Conservation (phyloP, 2,113 vertebrate species). For the Psephotus haematonotus region DNA sequence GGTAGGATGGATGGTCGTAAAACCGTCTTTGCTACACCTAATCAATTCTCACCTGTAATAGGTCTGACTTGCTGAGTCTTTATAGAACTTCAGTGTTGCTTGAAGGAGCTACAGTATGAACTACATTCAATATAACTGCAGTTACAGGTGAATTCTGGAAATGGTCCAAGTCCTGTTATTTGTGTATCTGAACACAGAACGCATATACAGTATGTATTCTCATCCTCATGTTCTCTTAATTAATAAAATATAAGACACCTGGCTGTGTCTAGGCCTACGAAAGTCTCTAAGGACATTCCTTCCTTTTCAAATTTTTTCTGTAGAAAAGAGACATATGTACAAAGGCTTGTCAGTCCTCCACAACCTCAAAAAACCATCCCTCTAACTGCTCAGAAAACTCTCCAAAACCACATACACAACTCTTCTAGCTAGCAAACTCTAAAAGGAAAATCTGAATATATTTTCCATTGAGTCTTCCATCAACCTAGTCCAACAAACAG, state of each 20-base stretch:
- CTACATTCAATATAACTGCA: not conserved
- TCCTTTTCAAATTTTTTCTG: not conserved
- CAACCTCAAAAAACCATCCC: rapidly evolving
- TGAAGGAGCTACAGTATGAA: not conserved
- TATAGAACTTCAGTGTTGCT: not conserved
- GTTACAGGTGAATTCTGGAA: not conserved
- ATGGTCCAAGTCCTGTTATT: not conserved
- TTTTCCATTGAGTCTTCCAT: not conserved
- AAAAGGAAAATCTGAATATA: not conserved
- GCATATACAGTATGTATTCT: not conserved
- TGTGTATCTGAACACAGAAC: not conserved
- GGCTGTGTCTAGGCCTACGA: not conserved
- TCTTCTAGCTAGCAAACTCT: not conserved
- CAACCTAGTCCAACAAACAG: not conserved
- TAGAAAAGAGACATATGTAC: not conserved
- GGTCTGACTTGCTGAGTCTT: not conserved
- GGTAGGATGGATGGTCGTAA: not conserved
- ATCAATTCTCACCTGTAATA: not conserved
- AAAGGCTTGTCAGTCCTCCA: not conserved
- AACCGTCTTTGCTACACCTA: not conserved
- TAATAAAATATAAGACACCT: not conserved
- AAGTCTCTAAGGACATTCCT: not conserved
- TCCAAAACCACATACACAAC: not conserved
- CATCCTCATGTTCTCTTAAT: not conserved
- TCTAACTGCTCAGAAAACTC: not conserved